Percentiles rank a stretch among this genome's conserved stretches.
Conservation (phyloP, 2,888 invertebrate genomes). For the Poecilobothrus nobilitatus region DNA sequence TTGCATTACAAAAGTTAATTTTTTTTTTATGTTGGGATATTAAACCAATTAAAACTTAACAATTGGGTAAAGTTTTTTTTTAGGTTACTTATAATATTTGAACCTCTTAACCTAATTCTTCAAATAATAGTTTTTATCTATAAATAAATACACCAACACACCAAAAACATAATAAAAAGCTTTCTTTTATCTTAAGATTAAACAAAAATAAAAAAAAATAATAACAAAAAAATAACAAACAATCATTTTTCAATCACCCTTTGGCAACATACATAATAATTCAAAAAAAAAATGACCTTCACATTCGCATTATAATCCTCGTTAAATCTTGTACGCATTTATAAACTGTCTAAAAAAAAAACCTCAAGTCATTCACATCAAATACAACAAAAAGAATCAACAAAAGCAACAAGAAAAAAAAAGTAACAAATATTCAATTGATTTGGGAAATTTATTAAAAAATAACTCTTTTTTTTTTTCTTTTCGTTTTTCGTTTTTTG, state of each 20-base stretch:
- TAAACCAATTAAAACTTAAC: too few species aligned
- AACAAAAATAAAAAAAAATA: background rate
- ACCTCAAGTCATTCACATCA: background rate
- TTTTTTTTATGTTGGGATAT: too few species aligned
- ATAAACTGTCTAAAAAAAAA: background rate
- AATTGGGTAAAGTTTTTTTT: too few species aligned
- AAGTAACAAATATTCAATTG: background rate
- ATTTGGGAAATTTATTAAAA: too few species aligned
- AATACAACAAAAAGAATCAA: background rate
- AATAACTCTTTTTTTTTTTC: too few species aligned
- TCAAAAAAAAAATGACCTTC: background rate
- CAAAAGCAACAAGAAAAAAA: background rate
- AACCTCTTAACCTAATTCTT: too few species aligned
- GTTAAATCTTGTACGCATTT: background rate
- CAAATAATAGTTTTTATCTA: too few species aligned
- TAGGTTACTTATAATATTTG: too few species aligned
- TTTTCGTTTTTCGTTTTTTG: too few species aligned
- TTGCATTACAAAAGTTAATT: too few species aligned
- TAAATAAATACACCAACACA: too few species aligned
- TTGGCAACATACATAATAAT: background rate
- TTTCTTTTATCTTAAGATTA: background rate
- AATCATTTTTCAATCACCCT: background rate
- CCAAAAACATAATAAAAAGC: background rate
- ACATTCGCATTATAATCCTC: constrained; percentile 4
- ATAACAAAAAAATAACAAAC: background rate